Evolutionary conservation across 2,888 invertebrate species (phyloP).

Genomic region (Anaspis maculata): DNA sequence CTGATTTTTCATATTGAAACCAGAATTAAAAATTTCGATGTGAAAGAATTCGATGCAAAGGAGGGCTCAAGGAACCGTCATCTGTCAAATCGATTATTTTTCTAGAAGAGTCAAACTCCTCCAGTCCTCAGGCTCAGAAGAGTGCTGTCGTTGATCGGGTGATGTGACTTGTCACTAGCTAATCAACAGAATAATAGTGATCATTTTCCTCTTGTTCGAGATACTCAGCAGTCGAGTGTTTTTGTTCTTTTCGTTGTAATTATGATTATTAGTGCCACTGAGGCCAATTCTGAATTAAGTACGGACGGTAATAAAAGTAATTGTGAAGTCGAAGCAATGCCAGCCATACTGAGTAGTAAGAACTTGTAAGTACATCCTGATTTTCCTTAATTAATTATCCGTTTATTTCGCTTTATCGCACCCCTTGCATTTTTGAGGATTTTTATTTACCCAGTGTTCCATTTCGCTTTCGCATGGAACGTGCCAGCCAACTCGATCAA

Average conservation of each 20-base stretch:
- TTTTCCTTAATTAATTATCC: not conserved
- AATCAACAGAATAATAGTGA: too few relatives aligned
- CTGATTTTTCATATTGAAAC: too few relatives aligned
- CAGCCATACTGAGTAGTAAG: slow-evolving; percentile 40
- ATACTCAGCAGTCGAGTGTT: slow-evolving; percentile 14
- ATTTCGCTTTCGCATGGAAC: not conserved
- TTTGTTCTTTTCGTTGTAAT: slow-evolving; percentile 37
- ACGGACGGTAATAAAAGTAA: slow-evolving; percentile 31
- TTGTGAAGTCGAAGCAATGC: slow-evolving; percentile 40
- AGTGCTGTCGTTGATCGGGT: too few relatives aligned
- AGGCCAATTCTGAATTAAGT: slow-evolving; percentile 37
- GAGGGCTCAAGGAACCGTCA: too few relatives aligned
- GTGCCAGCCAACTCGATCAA: not conserved
- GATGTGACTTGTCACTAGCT: too few relatives aligned
- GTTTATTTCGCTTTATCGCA: not conserved
- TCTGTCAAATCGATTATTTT: too few relatives aligned
- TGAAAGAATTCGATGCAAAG: too few relatives aligned
- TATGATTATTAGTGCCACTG: slow-evolving; percentile 43
- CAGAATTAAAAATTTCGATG: too few relatives aligned
- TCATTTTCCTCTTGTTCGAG: too few relatives aligned
- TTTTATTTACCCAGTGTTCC: not conserved
- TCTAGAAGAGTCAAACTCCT: too few relatives aligned
- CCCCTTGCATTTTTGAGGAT: not conserved
- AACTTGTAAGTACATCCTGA: slow-evolving; percentile 38
- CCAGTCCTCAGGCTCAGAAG: too few relatives aligned